Evolutionary conservation across 1,140 invertebrate species (phyloP), one percentile per base, ranked within the genome.

Genomic region (Armadillidium nasatum): DNA sequence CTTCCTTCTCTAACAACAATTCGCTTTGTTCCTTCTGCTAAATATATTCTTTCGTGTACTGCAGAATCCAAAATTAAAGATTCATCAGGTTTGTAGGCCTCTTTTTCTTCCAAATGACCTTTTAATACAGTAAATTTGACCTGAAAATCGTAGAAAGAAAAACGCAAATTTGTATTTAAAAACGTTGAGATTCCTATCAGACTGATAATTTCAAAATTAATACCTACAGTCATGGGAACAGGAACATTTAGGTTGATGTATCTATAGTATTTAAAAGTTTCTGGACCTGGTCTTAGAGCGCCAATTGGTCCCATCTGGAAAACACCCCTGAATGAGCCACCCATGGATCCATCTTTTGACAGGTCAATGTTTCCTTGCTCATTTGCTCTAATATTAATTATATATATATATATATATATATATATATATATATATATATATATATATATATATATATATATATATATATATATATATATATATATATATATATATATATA

Each of bases 291-390:
- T 10, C 54, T 46, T 23, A 73, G 43, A 6, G 19, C 19, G 4
- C 22, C 72, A 73, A 73, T 60, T 13, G 46, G 72, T 19, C 44
- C 72, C 72, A 73, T 73, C 13, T 46, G 72, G 45, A 73, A 73
- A 46, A 73, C 44, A 4, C 72, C 72, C 72, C 46, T 11, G 2
- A 46, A n/a, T 60, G 72, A 50, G 72, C 10, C 72, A 23, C 6
- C 72, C 72, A 19, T 60, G 23, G 33, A 60, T 23, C 13, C 46
- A 60, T 9, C 10, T 19, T 11, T 43, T 21, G 10, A 23, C 50
- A 22, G 50, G 72, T 22, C 67, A 23, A 44, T 60, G 43, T 10
- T 13, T 60, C 13, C 72, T 60, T 19, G 15, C 43, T 46, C 45
- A 13, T 46, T 73, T 43, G 10, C 46, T 60, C 72, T 54, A 54